Evolutionary conservation across 1,140 invertebrate genomes (phyloP), one percentile per base, ranked within the genome.

Genomic region (Bombus confusus): DNA sequence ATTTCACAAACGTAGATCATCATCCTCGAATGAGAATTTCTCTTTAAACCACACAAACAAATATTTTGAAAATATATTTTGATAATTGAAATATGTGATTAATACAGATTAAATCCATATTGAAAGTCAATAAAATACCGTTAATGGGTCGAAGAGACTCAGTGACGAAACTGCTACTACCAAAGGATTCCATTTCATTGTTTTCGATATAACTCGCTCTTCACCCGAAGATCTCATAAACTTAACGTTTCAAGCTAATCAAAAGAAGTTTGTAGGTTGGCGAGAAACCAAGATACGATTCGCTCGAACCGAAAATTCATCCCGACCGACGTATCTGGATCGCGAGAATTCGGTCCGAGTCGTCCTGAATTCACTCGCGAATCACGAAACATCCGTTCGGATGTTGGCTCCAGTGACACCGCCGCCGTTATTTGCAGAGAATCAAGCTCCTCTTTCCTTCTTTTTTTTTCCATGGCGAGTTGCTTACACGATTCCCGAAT

Each of bases 221-320:
- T 59, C 25, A 28, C 57, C 25, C 4, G 25, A 59, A 59, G 9
- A 12, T 59, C 25, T 59, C 57, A 28, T 59, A 34, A 22, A 22
- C 37, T 71, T 5, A 6, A 3, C 6, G 6, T 72, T 39, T n/a
- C 25, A 18, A 25, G 37, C 13, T n/a, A 62, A 66, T 72, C 59
- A 78, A 64, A 66, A 71, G 77, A 86, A 86, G 43, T 52, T 37
- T 52, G 69, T 72, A 66, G 12, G 31, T 87, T 93, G 94, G 93
- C 92, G 41, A 41, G 28, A 75, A 64, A 91, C 93, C 93, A 94
- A 94, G 92, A 92, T 91, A 91, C 31, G 91, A 91, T 92, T 89
- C 91, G 92, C 91, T 86, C 79, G 91, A 37, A 91, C 90, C 89
- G 86, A 80, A 83, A 92, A 91, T 89, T 86, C 88, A 82, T 79